phyloP scores from a whole-genome alignment of 2,888 invertebrate genomes.

The Acronicta alni region DNA sequence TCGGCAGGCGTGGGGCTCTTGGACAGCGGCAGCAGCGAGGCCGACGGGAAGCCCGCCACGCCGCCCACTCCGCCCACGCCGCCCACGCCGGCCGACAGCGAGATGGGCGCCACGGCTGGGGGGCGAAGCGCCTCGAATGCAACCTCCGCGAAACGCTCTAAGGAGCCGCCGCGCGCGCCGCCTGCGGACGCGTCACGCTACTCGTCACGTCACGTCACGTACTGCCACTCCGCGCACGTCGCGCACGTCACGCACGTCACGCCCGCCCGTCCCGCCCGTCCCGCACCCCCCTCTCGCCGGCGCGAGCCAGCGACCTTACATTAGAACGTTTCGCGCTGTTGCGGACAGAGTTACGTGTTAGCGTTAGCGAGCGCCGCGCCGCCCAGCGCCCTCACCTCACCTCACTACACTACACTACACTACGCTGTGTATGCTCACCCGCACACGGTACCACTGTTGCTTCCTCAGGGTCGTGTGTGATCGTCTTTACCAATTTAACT shows the following conservation, averaged over 20 bases:
- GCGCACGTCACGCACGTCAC: conserved; percentile 37
- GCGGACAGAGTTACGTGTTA: conserved; percentile 67
- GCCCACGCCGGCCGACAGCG: conserved; percentile 93
- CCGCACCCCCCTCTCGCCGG: conserved; percentile 20
- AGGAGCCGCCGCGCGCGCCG: conserved; percentile 73
- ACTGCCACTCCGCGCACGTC: conserved; percentile 14
- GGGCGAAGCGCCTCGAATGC: conserved; percentile 92
- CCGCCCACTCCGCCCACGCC: conserved; percentile 81
- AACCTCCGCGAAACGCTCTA: conserved; percentile 94
- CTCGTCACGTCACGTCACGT: conserved; percentile 23
- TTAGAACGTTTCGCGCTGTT: conserved; percentile 85
- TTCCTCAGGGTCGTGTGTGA: neutral
- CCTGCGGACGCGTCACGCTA: conserved; percentile 62
- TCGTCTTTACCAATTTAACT: conserved; percentile 1
- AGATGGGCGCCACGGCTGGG: conserved; percentile 93
- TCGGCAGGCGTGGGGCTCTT: conserved; percentile 95
- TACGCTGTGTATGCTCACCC: neutral
- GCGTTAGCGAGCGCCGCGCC: conserved; percentile 54
- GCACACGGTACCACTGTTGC: neutral
- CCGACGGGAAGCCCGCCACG: conserved; percentile 91
- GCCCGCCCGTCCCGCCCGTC: conserved; percentile 26
- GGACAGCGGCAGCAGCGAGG: conserved; percentile 92
- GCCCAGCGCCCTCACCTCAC: conserved; percentile 46
- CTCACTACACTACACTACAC: conserved; percentile 10
- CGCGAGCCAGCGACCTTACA: conserved; percentile 62